phyloP scores from a whole-genome alignment of 2,797 vertebrate genomes.

The Helostoma temminkii region DNA sequence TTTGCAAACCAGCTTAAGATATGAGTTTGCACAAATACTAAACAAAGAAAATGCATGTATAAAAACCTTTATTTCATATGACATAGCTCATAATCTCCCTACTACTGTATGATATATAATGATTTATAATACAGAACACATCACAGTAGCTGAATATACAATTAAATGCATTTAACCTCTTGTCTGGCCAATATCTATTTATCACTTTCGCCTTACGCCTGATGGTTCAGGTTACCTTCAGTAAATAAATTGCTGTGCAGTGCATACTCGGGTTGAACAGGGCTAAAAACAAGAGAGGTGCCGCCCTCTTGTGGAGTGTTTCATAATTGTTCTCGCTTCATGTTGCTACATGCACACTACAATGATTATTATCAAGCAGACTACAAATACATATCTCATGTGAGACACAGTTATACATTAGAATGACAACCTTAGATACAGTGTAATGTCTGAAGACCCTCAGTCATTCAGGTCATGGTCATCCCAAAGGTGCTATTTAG shows the following conservation, averaged over 20 bases:
- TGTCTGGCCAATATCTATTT: conserved; percentile 65
- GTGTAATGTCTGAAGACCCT: no score
- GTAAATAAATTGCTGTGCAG: conserved; percentile 48
- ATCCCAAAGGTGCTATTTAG: no score
- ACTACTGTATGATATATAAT: no score
- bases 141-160: conserved; percentile 36
- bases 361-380: not conserved
- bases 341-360: not conserved
- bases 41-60: not conserved
- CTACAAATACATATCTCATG: not conserved
- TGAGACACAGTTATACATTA: not conserved
- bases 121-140: no score
- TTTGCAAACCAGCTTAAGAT: conserved; percentile 2
- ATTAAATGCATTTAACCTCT: conserved; percentile 51
- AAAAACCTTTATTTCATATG: not conserved
- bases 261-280: not conserved
- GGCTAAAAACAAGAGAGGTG: conserved; percentile 37
- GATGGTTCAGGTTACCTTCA: conserved; percentile 21
- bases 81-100: not conserved
- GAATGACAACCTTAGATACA: not conserved
- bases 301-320: conserved; percentile 76
- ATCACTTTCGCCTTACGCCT: conserved; percentile 53
- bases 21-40: conserved; percentile 2
- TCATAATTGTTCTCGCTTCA: not conserved
- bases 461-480: no score